A percentile compares a stretch with the other conserved stretches of the same genome.
These are phyloP conservation scores for Melanerpes aurifrons DNA, from an alignment of 2,113 vertebrate species.

Conservation along the genomic window DNA sequence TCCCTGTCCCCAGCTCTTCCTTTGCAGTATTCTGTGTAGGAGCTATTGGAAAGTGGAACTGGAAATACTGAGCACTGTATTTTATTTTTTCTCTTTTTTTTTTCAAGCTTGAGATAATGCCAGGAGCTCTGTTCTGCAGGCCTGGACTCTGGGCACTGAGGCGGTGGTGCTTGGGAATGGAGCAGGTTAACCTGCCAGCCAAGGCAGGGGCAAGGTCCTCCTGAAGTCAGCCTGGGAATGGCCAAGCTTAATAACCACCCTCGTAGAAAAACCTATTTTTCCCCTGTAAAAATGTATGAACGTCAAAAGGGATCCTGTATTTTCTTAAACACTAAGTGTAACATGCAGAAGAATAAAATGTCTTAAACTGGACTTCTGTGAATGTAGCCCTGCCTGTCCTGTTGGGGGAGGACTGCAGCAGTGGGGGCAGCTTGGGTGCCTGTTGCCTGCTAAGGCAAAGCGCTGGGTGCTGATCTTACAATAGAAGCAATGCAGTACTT, in stretches of 20 bases:
- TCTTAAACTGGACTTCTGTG: slow-evolving; percentile 34
- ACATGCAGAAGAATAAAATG: slow-evolving; percentile 57
- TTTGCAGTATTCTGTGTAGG: slow-evolving; percentile 27
- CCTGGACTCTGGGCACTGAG: background rate
- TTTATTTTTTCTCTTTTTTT: background rate
- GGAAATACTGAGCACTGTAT: slow-evolving; percentile 11
- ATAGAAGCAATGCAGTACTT: background rate
- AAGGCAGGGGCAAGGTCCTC: background rate
- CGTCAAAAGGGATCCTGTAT: slow-evolving; percentile 76
- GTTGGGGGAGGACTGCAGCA: fast-evolving
- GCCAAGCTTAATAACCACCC: slow-evolving; percentile 17
- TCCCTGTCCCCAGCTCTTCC: slow-evolving; percentile 26
- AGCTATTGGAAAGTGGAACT: slow-evolving; percentile 38
- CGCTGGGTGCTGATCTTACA: background rate
- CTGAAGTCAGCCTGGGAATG: background rate
- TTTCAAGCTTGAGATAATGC: background rate
- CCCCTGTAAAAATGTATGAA: slow-evolving; percentile 75
- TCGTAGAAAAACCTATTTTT: slow-evolving; percentile 66
- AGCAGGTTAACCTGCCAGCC: background rate
- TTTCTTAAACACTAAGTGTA: slow-evolving; percentile 76
- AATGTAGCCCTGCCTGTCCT: background rate
- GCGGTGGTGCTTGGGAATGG: background rate
- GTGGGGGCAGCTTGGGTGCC: background rate
- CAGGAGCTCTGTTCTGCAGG: slow-evolving; percentile 1
- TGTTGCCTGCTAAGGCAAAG: background rate